Evolutionary conservation across 1,140 invertebrate species (phyloP), one percentile per base, ranked within the genome.

Genomic region (Mya arenaria): DNA sequence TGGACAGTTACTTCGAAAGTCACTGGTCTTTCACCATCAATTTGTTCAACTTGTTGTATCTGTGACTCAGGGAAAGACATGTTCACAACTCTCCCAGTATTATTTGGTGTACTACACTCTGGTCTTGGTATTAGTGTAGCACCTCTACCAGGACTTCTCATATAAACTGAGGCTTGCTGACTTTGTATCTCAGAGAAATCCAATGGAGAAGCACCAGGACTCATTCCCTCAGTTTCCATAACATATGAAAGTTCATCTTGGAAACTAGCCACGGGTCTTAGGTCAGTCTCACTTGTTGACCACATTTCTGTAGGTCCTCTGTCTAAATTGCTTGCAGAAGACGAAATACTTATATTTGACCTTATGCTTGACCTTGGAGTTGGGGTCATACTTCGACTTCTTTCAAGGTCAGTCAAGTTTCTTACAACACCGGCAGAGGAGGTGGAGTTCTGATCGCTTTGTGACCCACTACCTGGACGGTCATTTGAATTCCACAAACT

Each of bases 1-100:
- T 89, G 88, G 10, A 90, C 79, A 36, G 87, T 90, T 15, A 90
- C 88, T 75, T 88, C 84, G 81, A 86, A 89, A 62, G 68, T 79
- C 1, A 89, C 80, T 17, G 86, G 82, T 30, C 55, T 48, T 19
- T 55, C 66, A 19, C 17, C 32, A 30, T 80, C 77, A 25, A 80
- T 37, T 17, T 62, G 44, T 25, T 32, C 36, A 52, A 52, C 77
- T 44, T 68, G n/a, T 36, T 80, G 62, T 13, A 80, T 3, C 52
- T 80, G 77, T 32, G 77, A 71, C 71, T 80, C 66, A 17, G 77
- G 77, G 36, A 56, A 80, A 13, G 77, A 71, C 15, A 80, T 62
- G 23, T 41, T 71, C 15, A 78, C 62, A 28, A 71, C 55, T 32
- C 37, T 36, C 34, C 52, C 52, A 2, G 52, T 25, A 17, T 60